These are phyloP conservation scores for Cataglyphis hispanica DNA, from an alignment of 1,140 invertebrate genomes.

Conservation along the genomic window DNA sequence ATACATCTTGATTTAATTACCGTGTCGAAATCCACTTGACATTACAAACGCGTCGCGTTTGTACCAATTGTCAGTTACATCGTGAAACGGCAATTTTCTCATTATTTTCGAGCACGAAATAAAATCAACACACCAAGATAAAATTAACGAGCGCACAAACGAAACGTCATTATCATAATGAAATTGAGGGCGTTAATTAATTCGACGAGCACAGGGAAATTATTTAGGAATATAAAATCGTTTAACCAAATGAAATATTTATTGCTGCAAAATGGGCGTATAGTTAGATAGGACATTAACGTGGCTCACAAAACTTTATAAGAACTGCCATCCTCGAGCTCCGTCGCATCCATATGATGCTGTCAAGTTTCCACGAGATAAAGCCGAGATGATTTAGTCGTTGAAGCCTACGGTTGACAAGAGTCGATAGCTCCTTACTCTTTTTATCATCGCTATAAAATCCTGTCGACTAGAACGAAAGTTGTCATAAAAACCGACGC, in stretches of 20 bases:
- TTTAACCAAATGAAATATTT: too few species aligned
- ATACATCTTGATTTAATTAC: conserved; percentile 16
- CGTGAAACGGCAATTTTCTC: background rate
- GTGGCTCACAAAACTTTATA: background rate
- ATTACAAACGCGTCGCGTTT: background rate
- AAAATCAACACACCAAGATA: background rate
- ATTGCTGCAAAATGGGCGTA: background rate
- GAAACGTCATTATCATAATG: background rate
- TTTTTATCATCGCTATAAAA: conserved; percentile 15
- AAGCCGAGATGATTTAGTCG: conserved; percentile 8
- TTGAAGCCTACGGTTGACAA: conserved; percentile 1
- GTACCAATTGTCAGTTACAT: background rate
- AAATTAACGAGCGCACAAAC: background rate
- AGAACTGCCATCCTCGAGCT: background rate
- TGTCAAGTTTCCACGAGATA: conserved; percentile 15
- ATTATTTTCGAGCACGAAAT: background rate
- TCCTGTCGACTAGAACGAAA: background rate
- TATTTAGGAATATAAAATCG: too few species aligned
- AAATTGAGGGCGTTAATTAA: background rate
- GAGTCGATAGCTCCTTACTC: background rate
- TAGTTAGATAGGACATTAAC: background rate
- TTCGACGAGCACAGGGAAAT: background rate
- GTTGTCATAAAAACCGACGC: background rate
- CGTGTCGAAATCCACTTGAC: background rate
- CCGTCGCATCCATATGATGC: background rate